Base-by-base conservation (phyloP, 2,113 vertebrate species). In the Condylura cristata region DNA sequence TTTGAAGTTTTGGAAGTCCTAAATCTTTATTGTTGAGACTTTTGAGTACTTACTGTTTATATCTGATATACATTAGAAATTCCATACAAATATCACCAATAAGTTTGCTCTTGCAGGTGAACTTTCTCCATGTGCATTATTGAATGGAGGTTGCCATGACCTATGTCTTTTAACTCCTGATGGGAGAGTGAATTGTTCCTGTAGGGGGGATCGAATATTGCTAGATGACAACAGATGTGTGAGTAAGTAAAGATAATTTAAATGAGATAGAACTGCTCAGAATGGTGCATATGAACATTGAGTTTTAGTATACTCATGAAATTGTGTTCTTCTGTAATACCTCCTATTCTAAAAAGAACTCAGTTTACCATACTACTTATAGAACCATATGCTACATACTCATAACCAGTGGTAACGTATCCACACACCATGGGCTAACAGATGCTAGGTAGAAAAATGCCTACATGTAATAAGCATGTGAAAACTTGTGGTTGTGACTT, bases 221-320 rank as follows among this genome's bases (percentile, higher is more conserved):
- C 93, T 99, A 88, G 99, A 99, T 94, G 99, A 99, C 98, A 99
- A 99, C 99, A 99, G 99, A 99, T 99, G 99, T 98, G 99, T 99
- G 98, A 99, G 99, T 99, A 99, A 99, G 99, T 99, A 98, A 96
- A 97, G 92, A 72, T 9, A 61, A 75, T 86, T 16, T 16, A 51
- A 30, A 26, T 58, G 30, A 44, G 56, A 13, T 39, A 34, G 41
- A 24, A 61, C 3, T 87, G 6, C 12, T 94, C 75, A 88, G 70
- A 85, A 68, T 39, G 10, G 10, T 30, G 53, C 3, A 39, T 4
- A 5, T 11, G 16, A 22, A 34, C 24, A 53, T 16, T 74, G n/a
- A 39, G 68, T 89, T 70, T 86, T 56, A 76, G 24, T 60, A 5
- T 32, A 28, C 72, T 66, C 6, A n/a, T 84, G 11, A 94, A 68